phyloP scores from a whole-genome alignment of 2,113 vertebrate species.

The Rhombomys opimus region DNA sequence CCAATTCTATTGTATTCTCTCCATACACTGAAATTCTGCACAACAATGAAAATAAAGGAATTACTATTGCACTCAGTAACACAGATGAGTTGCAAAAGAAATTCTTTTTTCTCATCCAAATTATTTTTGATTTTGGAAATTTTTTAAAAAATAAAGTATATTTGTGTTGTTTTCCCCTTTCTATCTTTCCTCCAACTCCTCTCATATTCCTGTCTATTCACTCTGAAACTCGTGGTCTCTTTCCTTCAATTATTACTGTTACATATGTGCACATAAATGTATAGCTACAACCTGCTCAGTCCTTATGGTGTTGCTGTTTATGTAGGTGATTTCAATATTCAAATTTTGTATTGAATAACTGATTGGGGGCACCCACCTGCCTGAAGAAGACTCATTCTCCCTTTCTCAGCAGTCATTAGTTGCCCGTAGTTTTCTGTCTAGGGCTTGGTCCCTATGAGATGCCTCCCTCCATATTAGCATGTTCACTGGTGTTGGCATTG shows the following conservation, averaged over 20 bases:
- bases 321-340: neutral
- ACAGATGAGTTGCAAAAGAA: constrained; percentile 14
- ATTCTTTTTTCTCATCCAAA: neutral
- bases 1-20: neutral
- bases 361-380: neutral
- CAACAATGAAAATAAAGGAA: constrained; percentile 44
- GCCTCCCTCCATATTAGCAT: neutral
- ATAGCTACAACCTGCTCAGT: neutral
- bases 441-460: neutral
- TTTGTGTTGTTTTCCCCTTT: neutral
- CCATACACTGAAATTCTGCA: neutral
- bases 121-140: neutral
- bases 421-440: neutral
- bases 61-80: neutral
- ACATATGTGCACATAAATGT: neutral
- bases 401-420: neutral
- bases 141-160: neutral
- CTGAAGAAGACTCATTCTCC: neutral
- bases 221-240: neutral
- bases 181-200: neutral
- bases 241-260: neutral
- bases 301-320: neutral
- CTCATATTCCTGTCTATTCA: neutral
- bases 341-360: neutral
- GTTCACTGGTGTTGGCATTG: neutral